phyloP scores from a whole-genome alignment of 92 coral and sea anemone genomes.

The Chrysogorgia sp. region DNA sequence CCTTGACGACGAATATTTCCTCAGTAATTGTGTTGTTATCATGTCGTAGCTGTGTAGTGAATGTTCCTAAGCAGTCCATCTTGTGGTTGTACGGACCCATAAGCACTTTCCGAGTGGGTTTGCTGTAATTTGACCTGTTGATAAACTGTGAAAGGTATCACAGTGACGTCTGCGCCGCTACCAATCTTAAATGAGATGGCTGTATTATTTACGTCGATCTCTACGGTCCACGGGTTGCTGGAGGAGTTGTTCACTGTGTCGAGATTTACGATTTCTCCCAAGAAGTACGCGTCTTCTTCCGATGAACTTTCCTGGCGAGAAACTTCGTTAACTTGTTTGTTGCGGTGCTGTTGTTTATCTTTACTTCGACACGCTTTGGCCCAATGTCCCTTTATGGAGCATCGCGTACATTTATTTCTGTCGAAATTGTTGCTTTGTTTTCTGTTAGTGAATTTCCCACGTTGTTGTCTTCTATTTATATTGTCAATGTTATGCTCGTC shows the following conservation, averaged over 20 bases:
- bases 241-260: not conserved
- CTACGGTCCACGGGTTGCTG: conserved; percentile 1
- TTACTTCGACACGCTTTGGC: conserved; percentile 28
- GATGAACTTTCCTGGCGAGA: not conserved
- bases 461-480: not conserved
- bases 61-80: conserved; percentile 47
- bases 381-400: conserved; percentile 32
- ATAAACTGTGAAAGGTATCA: conserved; percentile 47
- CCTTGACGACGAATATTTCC: conserved; percentile 31
- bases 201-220: conserved; percentile 5
- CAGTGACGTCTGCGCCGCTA: conserved; percentile 61
- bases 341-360: not conserved
- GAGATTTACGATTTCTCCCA: conserved; percentile 3
- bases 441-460: not conserved
- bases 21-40: no score
- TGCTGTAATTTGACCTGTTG: conserved; percentile 46
- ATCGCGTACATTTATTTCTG: conserved; percentile 17
- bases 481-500: not conserved
- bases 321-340: not conserved
- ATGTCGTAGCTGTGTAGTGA: conserved; percentile 15
- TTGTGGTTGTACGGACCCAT: conserved; percentile 56
- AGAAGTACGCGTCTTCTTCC: conserved; percentile 5
- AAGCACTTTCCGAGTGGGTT: conserved; percentile 25
- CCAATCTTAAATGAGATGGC: conserved; percentile 39
- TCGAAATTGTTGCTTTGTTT: conserved; percentile 1